Evolutionary conservation across 30 jellyfish, hydroid and myxozoan species (phyloP), one percentile per base, ranked within the genome.

Genomic region (Aurelia coerulea): DNA sequence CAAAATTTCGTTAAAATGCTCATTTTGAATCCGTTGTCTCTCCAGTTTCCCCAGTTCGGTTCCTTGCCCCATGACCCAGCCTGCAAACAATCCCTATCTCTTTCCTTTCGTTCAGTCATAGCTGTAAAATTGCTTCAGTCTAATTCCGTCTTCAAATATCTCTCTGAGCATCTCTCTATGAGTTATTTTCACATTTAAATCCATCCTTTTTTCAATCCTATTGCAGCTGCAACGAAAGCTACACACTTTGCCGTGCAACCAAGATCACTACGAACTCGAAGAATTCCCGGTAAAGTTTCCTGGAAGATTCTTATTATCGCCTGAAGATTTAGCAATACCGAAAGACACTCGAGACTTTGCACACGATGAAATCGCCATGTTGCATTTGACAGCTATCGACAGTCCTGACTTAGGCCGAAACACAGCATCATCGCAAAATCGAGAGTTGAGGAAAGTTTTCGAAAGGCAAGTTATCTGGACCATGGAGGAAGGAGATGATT

Each of bases 401-500:
- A 81, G 60, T 6, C 73, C 19, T 13, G 91, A 74, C n/a, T 76
- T 73, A 29, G 53, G 54, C 53, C 53, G 67, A 42, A 74, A 86
- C 39, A 68, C 51, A 19, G 67, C 79, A 46, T 58, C 90, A 1
- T 63, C 87, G 4, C 73, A 60, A 13, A 73, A 69, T 19, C 16
- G 74, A 12, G 96, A 90, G 51, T 50, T 76, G 65, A 63, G 99
- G 17, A 81, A 90, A 62, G 72, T 53, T 37, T 95, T 95, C 67
- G 97, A 90, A 76, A 95, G 90, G 64, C 97, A 89, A 80, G 98
- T 95, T n/a, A 56, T 88, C 10, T 95, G 99, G 99, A 86, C 96
- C 1, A 90, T 95, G 99, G 98, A 92, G 37, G 97, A 90, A 50
- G 99, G 99, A 8, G 99, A 95, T 52, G 98, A 95, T 34, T 95